Evolutionary conservation across 2,888 invertebrate species (phyloP), one percentile per base, ranked within the genome.

Genomic region (Drosophila cognata): DNA sequence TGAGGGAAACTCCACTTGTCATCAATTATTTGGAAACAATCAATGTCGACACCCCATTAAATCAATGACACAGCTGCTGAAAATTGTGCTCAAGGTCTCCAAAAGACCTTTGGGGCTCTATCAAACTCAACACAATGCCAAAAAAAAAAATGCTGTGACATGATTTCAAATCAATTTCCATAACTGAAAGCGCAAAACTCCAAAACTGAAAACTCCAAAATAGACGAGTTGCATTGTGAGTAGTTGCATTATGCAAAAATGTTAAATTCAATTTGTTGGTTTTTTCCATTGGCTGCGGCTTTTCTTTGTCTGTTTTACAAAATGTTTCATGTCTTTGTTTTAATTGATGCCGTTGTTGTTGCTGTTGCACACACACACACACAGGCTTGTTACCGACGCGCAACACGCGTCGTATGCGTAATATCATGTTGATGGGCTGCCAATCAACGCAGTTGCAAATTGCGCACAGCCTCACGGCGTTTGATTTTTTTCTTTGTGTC

Each of bases 401-500:
- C 57, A 33, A 63, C 67, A 75, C 60, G 56, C 59, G 82, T 71
- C 79, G 62, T 82, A 75, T 79, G 73, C 70, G 73, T 65, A 81
- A 81, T 82, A 59, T 36, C 56, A 43, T 33, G 16, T 51, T 51
- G 63, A 80, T 75, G 80, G n/a, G 62, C 77, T 71, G 60, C 53
- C 67, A 68, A 82, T 82, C 66, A 65, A 61, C 38, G 66, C 60
- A 50, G 58, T 59, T 46, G 50, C 61, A 60, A 84, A 67, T 67
- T 71, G 70, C 56, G 61, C 66, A 36, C 75, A 67, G 72, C 53
- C 10, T 71, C 55, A 11, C 71, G 53, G 55, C 48, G 29, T 67
- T 81, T 84, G 7, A 7, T 46, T 16, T 21, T 21, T 88, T 82
- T 85, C 77, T 83, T 68, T 88, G 90, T 90, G 88, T 90, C 90